Conservation (phyloP, 2,113 vertebrate species). For the Vombatus ursinus region DNA sequence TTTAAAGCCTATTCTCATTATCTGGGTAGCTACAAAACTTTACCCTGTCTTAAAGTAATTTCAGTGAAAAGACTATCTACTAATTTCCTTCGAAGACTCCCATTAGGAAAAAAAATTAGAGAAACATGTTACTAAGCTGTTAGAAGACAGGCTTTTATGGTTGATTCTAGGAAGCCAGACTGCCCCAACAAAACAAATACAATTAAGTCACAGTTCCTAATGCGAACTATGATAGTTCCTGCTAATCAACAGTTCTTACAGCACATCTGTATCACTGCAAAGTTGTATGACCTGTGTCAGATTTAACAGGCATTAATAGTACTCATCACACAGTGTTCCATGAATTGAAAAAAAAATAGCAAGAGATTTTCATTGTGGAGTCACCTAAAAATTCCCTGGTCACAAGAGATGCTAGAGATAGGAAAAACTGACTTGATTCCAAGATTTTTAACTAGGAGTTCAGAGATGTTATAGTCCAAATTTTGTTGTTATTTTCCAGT, state of each 20-base stretch:
- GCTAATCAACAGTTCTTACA: background rate
- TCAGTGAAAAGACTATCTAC: background rate
- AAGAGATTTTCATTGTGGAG: background rate
- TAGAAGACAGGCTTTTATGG: background rate
- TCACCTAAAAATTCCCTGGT: background rate
- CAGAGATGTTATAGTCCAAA: background rate
- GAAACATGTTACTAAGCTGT: background rate
- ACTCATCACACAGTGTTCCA: background rate
- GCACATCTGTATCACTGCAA: background rate
- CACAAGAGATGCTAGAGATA: background rate
- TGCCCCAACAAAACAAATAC: background rate
- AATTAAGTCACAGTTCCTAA: background rate
- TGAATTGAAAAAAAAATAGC: background rate
- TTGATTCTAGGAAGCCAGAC: background rate
- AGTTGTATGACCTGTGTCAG: background rate
- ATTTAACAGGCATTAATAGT: background rate
- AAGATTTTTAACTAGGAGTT: background rate
- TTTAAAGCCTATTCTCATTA: background rate
- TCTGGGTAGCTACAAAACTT: background rate
- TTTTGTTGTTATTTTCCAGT: background rate
- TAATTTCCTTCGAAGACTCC: background rate
- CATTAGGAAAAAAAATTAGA: background rate
- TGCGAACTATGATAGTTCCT: background rate
- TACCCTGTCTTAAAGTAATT: background rate
- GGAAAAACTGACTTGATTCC: background rate